Evolutionary conservation across 2,113 vertebrate species (phyloP).

Genomic region (Corynorhinus townsendii): DNA sequence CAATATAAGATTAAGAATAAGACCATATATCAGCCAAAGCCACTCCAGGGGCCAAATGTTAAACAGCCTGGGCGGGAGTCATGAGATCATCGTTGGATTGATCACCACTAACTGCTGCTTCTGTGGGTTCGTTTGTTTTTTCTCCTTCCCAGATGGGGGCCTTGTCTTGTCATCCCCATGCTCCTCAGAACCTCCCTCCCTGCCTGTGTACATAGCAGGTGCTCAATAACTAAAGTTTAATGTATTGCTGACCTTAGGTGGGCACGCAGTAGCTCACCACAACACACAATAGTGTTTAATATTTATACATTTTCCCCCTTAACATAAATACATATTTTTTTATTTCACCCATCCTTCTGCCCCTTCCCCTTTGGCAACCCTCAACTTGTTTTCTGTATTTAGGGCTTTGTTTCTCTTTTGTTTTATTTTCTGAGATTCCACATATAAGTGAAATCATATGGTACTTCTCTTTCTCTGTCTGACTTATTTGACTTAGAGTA

Average conservation of each 20-base stretch:
- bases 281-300: not conserved
- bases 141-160: not conserved
- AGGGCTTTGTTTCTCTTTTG: not conserved
- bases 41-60: not conserved
- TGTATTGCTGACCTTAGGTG: not conserved
- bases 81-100: not conserved
- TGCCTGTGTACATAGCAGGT: not conserved
- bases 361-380: not conserved
- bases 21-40: not conserved
- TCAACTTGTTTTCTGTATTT: not conserved
- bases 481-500: not conserved
- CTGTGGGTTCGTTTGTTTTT: not conserved
- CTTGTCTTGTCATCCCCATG: not conserved
- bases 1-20: not conserved
- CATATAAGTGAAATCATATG: not conserved
- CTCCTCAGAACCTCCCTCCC: not conserved
- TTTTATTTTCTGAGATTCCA: not conserved
- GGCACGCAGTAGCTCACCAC: not conserved
- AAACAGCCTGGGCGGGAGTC: not conserved
- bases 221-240: not conserved
- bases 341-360: not conserved
- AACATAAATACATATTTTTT: no score
- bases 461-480: not conserved
- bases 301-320: not conserved
- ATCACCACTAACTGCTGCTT: not conserved